Percentiles rank a stretch among this genome's conserved stretches.
These are phyloP conservation scores for Remorina albescens DNA, from an alignment of 2,797 vertebrate genomes.

Conservation along the genomic window DNA sequence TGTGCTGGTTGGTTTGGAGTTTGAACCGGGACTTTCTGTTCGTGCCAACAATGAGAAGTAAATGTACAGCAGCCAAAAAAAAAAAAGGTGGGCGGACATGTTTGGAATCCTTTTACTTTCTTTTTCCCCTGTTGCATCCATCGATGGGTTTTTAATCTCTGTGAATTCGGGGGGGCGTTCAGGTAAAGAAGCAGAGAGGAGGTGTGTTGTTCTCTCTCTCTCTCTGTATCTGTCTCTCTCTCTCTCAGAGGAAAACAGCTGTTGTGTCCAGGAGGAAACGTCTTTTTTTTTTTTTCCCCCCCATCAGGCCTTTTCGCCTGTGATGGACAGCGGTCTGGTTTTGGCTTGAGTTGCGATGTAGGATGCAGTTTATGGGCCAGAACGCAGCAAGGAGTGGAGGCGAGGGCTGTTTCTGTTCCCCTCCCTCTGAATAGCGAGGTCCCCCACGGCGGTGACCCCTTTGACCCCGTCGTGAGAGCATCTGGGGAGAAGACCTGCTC, in stretches of 20 bases:
- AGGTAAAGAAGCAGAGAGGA: slow-evolving; percentile 85
- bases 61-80: not conserved
- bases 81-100: not conserved
- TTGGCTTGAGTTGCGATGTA: slow-evolving; percentile 87
- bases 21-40: not conserved
- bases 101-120: slow-evolving; percentile 1
- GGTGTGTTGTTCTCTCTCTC: slow-evolving; percentile 62
- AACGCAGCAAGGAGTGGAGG: slow-evolving; percentile 83
- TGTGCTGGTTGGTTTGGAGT: not conserved
- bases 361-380: slow-evolving; percentile 94
- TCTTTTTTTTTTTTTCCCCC: slow-evolving; percentile 89
- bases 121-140: slow-evolving; percentile 6
- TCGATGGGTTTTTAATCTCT: slow-evolving; percentile 23
- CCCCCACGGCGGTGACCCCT: slow-evolving; percentile 82
- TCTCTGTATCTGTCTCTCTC: slow-evolving; percentile 20
- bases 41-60: not conserved
- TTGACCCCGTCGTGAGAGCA: slow-evolving; percentile 81
- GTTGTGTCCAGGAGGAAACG: slow-evolving; percentile 88
- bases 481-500: slow-evolving; percentile 80
- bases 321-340: slow-evolving; percentile 87
- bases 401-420: slow-evolving; percentile 77
- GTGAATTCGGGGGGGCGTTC: slow-evolving; percentile 72
- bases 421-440: slow-evolving; percentile 54
- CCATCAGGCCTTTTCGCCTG: slow-evolving; percentile 84
- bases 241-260: slow-evolving; percentile 91